phyloP scores from a whole-genome alignment of 2,888 invertebrate species.

The Spicauda simplicius region DNA sequence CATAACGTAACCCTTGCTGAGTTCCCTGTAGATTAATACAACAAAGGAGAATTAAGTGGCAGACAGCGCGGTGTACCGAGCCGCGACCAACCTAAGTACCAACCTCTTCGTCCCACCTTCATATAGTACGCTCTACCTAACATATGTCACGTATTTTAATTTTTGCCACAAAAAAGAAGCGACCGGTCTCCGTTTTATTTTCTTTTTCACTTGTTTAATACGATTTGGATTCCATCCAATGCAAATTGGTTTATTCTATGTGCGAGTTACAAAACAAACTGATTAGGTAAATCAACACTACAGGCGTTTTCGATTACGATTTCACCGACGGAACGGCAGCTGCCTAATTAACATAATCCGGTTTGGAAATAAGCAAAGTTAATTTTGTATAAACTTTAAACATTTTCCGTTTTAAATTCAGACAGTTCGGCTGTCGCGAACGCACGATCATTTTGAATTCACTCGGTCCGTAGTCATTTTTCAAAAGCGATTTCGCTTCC shows the following conservation, averaged over 20 bases:
- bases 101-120: slow-evolving; percentile 59
- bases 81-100: slow-evolving; percentile 59
- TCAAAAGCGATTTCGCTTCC: slow-evolving; percentile 64
- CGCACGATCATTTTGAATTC: slow-evolving; percentile 54
- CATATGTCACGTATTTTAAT: slow-evolving; percentile 44
- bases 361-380: slow-evolving; percentile 65
- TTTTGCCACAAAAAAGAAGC: slow-evolving; percentile 24
- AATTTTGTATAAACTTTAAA: slow-evolving; percentile 65
- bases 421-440: slow-evolving; percentile 47
- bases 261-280: slow-evolving; percentile 61
- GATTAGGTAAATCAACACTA: slow-evolving; percentile 71
- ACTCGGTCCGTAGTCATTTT: slow-evolving; percentile 51
- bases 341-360: slow-evolving; percentile 70
- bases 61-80: slow-evolving; percentile 57
- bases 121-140: slow-evolving; percentile 21
- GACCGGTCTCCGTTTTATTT: slow-evolving; percentile 4
- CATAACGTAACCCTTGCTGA: slow-evolving; percentile 64
- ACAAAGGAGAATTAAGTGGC: slow-evolving; percentile 72
- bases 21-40: slow-evolving; percentile 71
- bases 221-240: slow-evolving; percentile 41
- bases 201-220: slow-evolving; percentile 8
- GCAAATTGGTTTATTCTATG: slow-evolving; percentile 45
- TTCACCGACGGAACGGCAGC: slow-evolving; percentile 60
- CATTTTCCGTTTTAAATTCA: slow-evolving; percentile 55
- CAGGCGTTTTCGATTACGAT: slow-evolving; percentile 66